A percentile compares a stretch with the other conserved stretches of the same genome.
phyloP scores from a whole-genome alignment of 2,888 invertebrate species.

The Aporophyla nigra region DNA sequence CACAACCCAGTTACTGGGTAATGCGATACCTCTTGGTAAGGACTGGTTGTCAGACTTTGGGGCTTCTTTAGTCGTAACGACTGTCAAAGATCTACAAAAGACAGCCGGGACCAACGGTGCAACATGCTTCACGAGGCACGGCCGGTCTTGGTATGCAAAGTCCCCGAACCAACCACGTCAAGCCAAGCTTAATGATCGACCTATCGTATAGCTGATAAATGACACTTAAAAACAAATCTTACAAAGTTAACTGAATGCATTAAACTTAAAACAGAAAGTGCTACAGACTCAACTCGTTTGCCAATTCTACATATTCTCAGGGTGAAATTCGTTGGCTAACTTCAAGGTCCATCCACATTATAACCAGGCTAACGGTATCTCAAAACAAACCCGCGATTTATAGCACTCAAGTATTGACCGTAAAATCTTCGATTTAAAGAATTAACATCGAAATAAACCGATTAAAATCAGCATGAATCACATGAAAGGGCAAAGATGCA shows the following conservation, averaged over 20 bases:
- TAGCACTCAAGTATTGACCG: background rate
- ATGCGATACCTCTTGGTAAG: too few relatives aligned
- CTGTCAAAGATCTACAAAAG: too few relatives aligned
- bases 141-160: too few relatives aligned
- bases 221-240: background rate
- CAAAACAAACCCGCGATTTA: background rate
- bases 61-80: too few relatives aligned
- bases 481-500: background rate
- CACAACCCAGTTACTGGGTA: too few relatives aligned
- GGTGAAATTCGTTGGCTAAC: constrained; percentile 15
- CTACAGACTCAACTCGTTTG: background rate
- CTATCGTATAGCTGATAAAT: background rate
- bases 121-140: too few relatives aligned
- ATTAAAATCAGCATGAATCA: background rate
- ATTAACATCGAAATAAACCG: background rate
- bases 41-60: too few relatives aligned
- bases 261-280: constrained; percentile 33
- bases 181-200: too few relatives aligned
- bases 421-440: too few relatives aligned
- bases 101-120: too few relatives aligned
- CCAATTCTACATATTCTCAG: constrained; percentile 14
- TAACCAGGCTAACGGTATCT: background rate
- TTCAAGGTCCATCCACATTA: constrained; percentile 12
- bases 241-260: background rate
- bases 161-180: too few relatives aligned